phyloP scores from a whole-genome alignment of 2,797 vertebrate genomes.

The Chloroceryle amazona region DNA sequence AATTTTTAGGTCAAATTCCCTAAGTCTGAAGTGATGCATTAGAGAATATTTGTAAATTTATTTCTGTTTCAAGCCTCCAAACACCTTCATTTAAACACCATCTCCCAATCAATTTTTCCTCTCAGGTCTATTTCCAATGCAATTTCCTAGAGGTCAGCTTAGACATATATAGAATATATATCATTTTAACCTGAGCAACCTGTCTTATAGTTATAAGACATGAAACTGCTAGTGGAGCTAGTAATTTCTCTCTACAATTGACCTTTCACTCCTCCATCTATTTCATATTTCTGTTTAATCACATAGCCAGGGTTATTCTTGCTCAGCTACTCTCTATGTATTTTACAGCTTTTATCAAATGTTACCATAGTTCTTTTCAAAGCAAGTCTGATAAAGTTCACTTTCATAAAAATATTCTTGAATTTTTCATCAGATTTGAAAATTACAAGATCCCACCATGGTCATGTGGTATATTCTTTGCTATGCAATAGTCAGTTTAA shows the following conservation, averaged over 20 bases:
- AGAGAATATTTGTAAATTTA: background rate
- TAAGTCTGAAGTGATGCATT: background rate
- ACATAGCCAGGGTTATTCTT: background rate
- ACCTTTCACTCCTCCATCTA: slow-evolving; percentile 43
- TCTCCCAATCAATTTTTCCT: background rate
- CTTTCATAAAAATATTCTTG: background rate
- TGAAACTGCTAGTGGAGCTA: background rate
- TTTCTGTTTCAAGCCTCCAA: background rate
- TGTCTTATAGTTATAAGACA: background rate
- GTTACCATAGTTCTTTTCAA: background rate
- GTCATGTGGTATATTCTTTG: background rate
- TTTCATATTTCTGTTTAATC: slow-evolving; percentile 56
- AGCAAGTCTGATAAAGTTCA: background rate
- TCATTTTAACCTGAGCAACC: slow-evolving; percentile 47
- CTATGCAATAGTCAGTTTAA: background rate
- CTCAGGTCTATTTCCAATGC: background rate
- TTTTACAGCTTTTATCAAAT: background rate
- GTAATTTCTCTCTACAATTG: slow-evolving; percentile 52
- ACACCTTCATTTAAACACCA: background rate
- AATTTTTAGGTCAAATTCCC: background rate
- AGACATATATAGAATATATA: slow-evolving; percentile 10
- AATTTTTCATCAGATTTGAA: background rate
- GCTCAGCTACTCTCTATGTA: background rate
- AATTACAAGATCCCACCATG: background rate
- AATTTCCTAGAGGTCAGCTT: slow-evolving; percentile 37